These are phyloP conservation scores for Meloe dianella DNA, from an alignment of 2,888 invertebrate species.

Conservation along the genomic window DNA sequence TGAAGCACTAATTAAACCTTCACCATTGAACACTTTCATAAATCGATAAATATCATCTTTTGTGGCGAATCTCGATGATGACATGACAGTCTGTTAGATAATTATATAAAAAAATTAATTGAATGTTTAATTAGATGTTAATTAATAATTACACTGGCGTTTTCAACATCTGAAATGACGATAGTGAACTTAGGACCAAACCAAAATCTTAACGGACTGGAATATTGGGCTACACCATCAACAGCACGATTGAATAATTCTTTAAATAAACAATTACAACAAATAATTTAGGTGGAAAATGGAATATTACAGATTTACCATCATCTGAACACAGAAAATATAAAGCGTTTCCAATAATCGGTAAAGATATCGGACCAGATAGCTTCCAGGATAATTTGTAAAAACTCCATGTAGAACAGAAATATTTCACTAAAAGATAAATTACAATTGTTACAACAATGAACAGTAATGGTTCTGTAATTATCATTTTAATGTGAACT, in stretches of 20 bases:
- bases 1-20: conserved; percentile 42
- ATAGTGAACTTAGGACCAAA: conserved; percentile 41
- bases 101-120: conserved; percentile 19
- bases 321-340: conserved; percentile 39
- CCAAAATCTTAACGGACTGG: conserved; percentile 42
- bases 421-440: background rate
- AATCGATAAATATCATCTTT: conserved; percentile 43
- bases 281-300: too few relatives aligned
- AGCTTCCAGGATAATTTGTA: conserved; percentile 29
- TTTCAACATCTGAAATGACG: conserved; percentile 36
- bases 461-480: background rate
- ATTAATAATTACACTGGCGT: conserved; percentile 38
- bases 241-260: conserved; percentile 37
- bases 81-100: conserved; percentile 45
- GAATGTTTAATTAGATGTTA: background rate
- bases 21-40: conserved; percentile 39
- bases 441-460: background rate
- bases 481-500: background rate
- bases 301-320: conserved; percentile 34
- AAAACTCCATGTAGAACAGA: background rate
- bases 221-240: conserved; percentile 28
- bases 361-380: conserved; percentile 40
- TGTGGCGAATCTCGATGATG: conserved; percentile 37
- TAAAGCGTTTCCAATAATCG: conserved; percentile 40
- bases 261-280: conserved; percentile 25